These are phyloP conservation scores for Eupithecia vulgata DNA, from an alignment of 2,888 invertebrate species.

Conservation along the genomic window DNA sequence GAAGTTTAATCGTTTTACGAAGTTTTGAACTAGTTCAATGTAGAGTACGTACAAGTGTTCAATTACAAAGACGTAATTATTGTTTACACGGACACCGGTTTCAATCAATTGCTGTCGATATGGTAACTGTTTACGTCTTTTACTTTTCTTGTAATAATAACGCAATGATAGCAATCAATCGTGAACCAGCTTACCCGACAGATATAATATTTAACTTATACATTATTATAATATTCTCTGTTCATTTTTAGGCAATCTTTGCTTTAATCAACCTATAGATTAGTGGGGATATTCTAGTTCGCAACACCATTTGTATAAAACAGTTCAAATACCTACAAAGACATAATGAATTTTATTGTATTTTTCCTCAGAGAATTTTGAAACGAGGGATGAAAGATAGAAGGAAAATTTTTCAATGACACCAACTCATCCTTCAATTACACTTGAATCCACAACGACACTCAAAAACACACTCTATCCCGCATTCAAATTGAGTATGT, in stretches of 20 bases:
- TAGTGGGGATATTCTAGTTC: neutral
- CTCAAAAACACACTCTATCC: constrained; percentile 28
- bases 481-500: constrained; percentile 42
- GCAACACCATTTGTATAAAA: neutral
- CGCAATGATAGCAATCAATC: neutral
- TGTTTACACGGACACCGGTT: neutral
- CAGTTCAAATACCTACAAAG: neutral
- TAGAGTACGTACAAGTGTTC: neutral
- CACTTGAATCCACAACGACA: constrained; percentile 27
- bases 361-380: neutral
- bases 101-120: neutral
- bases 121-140: neutral
- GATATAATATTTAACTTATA: too few species aligned
- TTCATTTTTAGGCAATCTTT: neutral
- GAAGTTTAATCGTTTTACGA: too few species aligned
- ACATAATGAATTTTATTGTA: neutral
- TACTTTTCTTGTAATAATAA: neutral
- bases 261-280: neutral
- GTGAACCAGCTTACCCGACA: neutral
- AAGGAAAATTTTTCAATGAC: neutral
- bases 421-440: constrained; percentile 23
- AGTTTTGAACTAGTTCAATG: neutral
- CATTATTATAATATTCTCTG: neutral
- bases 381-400: neutral
- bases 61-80: neutral